Base-by-base conservation (phyloP, 1,140 invertebrate species). In the Drosophila guanche region DNA sequence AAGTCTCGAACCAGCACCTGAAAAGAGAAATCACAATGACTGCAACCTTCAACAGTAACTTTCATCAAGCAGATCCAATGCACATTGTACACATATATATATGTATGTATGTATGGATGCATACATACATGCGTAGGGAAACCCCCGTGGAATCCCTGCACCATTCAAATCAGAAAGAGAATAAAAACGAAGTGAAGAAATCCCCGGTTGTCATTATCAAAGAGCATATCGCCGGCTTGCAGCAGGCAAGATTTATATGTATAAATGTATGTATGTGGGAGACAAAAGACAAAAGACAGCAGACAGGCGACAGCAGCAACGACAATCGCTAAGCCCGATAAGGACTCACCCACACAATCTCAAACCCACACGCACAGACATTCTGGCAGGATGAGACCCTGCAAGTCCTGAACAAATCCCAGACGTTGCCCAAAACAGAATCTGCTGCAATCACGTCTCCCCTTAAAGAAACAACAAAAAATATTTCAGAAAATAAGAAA, bases 371-470 rank as follows among this genome's bases (percentile, higher is more conserved):
- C n/a, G n/a, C 7, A 8, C n/a, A 40, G 25, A 6, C 66, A 37
- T 37, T 37, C 33, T 37, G 50, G 41, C 47, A 48, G 43, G 43
- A 58, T 45, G 63, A 55, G 46, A 50, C 27, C 25, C 52, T 12
- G 40, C 40, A 72, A 72, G 48, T 69, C 66, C 66, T 69, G 63
- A 57, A 73, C 47, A 67, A 81, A 77, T 80, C 66, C 70, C 71
- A 46, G 51, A 48, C 42, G 48, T 69, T 40, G 40, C 33, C 50
- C 59, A 48, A 61, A 58, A 37, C 37, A 58, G 65, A 83, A 76
- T 79, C 79, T 84, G 79, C 76, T 84, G 80, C 80, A 85, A 85
- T 79, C 75, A 75, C 29, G 47, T 59, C 55, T 46, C 40, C 10
- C 6, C 33, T 33, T 33, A 53, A 12, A 10, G 2, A 25, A 2